Evolutionary conservation across 1,140 invertebrate genomes (phyloP), one percentile per base, ranked within the genome.

Genomic region (Geopemphigus sp.): DNA sequence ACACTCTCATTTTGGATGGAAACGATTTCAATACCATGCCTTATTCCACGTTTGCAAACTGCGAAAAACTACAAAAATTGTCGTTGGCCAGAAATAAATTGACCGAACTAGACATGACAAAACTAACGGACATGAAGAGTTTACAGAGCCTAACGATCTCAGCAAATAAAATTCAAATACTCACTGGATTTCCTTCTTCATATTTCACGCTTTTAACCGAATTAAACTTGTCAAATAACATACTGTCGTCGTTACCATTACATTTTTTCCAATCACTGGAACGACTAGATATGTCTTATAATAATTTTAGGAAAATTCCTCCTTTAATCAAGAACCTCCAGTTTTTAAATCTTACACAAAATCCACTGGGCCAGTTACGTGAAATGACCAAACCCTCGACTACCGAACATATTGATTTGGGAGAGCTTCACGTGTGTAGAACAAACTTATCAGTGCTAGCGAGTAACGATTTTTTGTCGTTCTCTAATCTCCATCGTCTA

Each of bases 401-500:
- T 5, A 66, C 53, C 11, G 56, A 59, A 1, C 66, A 59, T 4
- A 50, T 29, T 5, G 59, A 61, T 10, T 87, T 96, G 0, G 90
- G 94, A 84, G 92, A 94, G 85, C 87, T 96, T 12, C 90, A 93
- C 83, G 91, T 95, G 78, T 91, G 90, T 63, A 88, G 89, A 26
- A 95, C 94, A 1, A 96, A 96, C 84, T 86, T 96, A 17, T 93
- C 90, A 2, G 91, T 95, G 70, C 88, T 97, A 6, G 94, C 94
- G 0, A 94, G 93, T 61, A 92, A 92, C 83, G 95, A 96, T 83
- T 95, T 97, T 83, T 91, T 94, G 83, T 90, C 92, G n/a, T 95
- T 95, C 83, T 91, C 93, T 5, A 89, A 90, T 0, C 86, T 97
- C 14, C 88, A 92, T 82, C 91, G 91, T 83, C 87, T 96, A 22